A percentile compares a stretch with the other conserved stretches of the same genome.
Evolutionary conservation across 2,888 invertebrate species (phyloP).

Genomic region (Nasonia oneida): DNA sequence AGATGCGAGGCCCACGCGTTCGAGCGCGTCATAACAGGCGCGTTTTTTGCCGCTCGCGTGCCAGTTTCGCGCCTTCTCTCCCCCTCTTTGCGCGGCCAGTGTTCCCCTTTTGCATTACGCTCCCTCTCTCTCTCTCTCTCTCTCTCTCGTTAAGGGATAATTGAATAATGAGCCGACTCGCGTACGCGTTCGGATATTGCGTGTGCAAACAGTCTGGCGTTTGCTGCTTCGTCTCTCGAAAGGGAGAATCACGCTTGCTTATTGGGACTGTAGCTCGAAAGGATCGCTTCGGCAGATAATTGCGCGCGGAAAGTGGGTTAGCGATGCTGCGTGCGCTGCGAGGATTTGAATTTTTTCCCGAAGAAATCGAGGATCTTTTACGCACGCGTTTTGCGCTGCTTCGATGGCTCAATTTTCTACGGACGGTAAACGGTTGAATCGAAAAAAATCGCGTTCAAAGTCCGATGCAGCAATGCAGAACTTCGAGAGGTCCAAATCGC

Average conservation of each 20-base stretch:
- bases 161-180: conserved; percentile 36
- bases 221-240: not conserved
- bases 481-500: not conserved
- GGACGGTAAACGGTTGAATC: too few species aligned
- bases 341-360: too few species aligned
- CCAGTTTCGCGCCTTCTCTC: conserved; percentile 31
- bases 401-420: too few species aligned
- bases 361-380: too few species aligned
- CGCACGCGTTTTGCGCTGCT: too few species aligned
- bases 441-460: too few species aligned
- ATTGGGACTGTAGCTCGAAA: not conserved
- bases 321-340: not conserved
- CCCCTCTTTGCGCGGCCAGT: not conserved
- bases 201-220: conserved; percentile 17
- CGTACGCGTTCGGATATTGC: too few species aligned
- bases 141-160: conserved; percentile 51
- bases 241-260: conserved; percentile 17
- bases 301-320: not conserved
- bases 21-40: not conserved
- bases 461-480: too few species aligned
- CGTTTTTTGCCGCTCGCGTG: not conserved
- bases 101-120: not conserved
- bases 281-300: not conserved
- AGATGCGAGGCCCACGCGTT: not conserved
- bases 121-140: conserved; percentile 10